Percentiles rank a stretch among this genome's conserved stretches.
phyloP scores from a whole-genome alignment of 2,797 vertebrate species.

The Enteromius treurensis region DNA sequence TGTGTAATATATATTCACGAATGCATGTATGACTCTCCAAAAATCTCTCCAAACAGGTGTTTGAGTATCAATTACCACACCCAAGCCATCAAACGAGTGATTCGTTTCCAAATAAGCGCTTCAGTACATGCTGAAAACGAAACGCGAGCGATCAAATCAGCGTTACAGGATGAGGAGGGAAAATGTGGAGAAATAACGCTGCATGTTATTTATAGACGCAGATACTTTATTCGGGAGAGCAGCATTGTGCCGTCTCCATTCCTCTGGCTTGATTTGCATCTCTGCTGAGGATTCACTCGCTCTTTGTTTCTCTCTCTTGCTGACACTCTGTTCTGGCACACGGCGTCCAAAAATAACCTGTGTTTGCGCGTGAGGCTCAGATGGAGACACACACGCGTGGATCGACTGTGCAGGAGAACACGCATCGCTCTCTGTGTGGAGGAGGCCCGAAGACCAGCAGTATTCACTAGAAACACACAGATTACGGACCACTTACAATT shows the following conservation, averaged over 20 bases:
- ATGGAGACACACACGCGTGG: constrained; percentile 53
- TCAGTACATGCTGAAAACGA: neutral
- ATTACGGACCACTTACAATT: neutral
- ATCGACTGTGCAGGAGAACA: constrained; percentile 42
- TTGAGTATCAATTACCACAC: neutral
- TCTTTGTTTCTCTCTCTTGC: constrained; percentile 38
- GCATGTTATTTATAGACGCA: constrained; percentile 78
- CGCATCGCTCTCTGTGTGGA: neutral
- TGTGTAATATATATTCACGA: neutral
- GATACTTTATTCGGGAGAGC: constrained; percentile 79
- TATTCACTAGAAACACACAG: neutral
- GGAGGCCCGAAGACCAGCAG: neutral
- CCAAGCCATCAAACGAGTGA: neutral
- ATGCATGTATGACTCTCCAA: neutral
- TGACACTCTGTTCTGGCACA: constrained; percentile 61
- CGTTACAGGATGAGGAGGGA: constrained; percentile 53
- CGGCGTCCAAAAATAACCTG: constrained; percentile 63
- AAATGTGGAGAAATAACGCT: constrained; percentile 64
- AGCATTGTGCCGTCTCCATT: constrained; percentile 71
- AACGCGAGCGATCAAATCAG: constrained; percentile 16
- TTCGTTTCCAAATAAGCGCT: neutral
- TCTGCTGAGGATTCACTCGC: constrained; percentile 38
- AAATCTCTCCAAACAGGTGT: neutral
- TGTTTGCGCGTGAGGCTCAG: constrained; percentile 17
- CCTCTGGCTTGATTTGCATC: constrained; percentile 48